Conservation (phyloP, 2,888 invertebrate genomes). For the Troglohyphantes excavatus region DNA sequence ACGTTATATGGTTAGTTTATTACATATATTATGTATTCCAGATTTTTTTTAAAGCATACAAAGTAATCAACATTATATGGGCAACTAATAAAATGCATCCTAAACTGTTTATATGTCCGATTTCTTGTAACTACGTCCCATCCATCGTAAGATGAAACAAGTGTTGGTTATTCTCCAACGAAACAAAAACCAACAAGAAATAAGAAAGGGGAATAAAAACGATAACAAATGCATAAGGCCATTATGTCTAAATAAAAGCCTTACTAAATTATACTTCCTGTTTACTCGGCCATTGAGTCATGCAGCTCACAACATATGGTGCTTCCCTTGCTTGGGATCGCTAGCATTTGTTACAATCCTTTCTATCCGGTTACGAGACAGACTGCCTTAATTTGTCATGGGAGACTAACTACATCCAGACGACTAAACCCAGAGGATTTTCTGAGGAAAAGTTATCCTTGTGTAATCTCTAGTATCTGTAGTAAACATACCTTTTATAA, state of each 20-base stretch:
- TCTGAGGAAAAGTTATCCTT: slow-evolving; percentile 3
- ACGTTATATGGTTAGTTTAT: no score
- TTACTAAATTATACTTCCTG: slow-evolving; percentile 24
- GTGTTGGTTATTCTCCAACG: background rate
- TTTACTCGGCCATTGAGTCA: slow-evolving; percentile 22
- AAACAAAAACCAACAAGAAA: background rate
- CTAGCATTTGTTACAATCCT: slow-evolving; percentile 44
- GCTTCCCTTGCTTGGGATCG: slow-evolving; percentile 23
- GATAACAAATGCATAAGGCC: background rate
- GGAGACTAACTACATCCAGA: slow-evolving; percentile 41
- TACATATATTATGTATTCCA: no score
- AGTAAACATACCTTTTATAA: no score
- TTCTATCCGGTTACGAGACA: slow-evolving; percentile 36
- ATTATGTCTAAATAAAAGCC: slow-evolving; percentile 16
- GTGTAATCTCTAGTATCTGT: no score
- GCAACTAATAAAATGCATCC: no score
- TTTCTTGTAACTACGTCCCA: no score
- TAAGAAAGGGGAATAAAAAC: background rate
- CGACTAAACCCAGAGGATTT: slow-evolving; percentile 13
- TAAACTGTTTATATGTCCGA: no score
- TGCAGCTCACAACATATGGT: slow-evolving; percentile 32
- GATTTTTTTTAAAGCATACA: no score
- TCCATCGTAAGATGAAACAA: no score
- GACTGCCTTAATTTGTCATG: slow-evolving; percentile 57
- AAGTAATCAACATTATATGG: no score